Percentiles rank a stretch among this genome's conserved stretches.
Evolutionary conservation across 1,140 invertebrate genomes (phyloP).

Genomic region (Anagrus nilaparvatae): DNA sequence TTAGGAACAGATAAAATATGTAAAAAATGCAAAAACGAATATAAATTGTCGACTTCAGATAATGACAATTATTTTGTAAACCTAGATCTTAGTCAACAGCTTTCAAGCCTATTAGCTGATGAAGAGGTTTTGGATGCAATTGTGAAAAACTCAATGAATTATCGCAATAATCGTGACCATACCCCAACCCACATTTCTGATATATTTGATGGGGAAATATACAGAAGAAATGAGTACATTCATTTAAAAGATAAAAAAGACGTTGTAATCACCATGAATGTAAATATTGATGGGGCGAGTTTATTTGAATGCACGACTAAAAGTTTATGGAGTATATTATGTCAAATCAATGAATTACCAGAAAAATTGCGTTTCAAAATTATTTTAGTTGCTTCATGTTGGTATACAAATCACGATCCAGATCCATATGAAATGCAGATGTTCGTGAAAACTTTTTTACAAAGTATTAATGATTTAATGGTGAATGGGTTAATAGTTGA

Average conservation of each 20-base stretch:
- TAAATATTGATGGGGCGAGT: constrained; percentile 17
- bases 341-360: constrained; percentile 18
- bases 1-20: constrained; percentile 4
- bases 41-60: constrained; percentile 6
- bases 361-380: constrained; percentile 14
- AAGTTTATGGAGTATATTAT: constrained; percentile 18
- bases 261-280: constrained; percentile 16
- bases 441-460: constrained; percentile 13
- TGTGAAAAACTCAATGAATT: constrained; percentile 8
- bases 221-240: constrained; percentile 7
- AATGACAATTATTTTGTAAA: constrained; percentile 16
- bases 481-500: constrained; percentile 10
- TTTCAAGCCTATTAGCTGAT: constrained; percentile 10
- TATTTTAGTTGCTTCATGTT: constrained; percentile 16
- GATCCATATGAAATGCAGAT: constrained; percentile 15
- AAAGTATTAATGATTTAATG: constrained; percentile 11
- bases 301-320: constrained; percentile 10
- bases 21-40: constrained; percentile 9
- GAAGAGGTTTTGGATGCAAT: constrained; percentile 3
- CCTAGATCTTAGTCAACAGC: constrained; percentile 15
- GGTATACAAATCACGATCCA: constrained; percentile 15
- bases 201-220: constrained; percentile 12
- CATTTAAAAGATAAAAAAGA: constrained; percentile 6
- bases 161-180: neutral
- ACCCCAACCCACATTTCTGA: constrained; percentile 10